Evolutionary conservation across 2,113 vertebrate species (phyloP), one percentile per base, ranked within the genome.

Genomic region (Hassar affinis): DNA sequence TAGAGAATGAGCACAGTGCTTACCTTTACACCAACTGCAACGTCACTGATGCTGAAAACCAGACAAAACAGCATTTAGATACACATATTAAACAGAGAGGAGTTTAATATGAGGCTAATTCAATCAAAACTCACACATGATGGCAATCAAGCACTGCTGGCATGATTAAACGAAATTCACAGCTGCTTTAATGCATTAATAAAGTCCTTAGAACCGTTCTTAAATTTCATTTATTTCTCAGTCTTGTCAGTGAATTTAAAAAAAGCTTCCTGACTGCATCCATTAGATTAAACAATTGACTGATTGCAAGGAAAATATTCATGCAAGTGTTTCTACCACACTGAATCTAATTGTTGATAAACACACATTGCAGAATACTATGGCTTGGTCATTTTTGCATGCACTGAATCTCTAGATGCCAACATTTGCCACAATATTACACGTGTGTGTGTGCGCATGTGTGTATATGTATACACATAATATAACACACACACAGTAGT

Each of bases 11-110:
- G 12, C 17, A 42, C 22, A 80, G 86, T 88, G 86, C 95, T 94
- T 95, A 98, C 97, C 97, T 99, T 99, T 89, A 99, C 96, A 86
- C 97, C 97, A 95, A 98, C 97, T 90, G 96, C 94, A 95, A 98
- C 97, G 91, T 98, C 97, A 92, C 97, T 93, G 91, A 98, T 95
- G 93, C 96, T 95, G 92, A 95, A 86, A 94, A 95, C 64, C 88
- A 10, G 77, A 86, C 61, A 87, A 52, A 45, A 59, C 5, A 57
- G 27, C 2, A n/a, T n/a, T 59, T 6, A 78, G 1, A 14, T 33
- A 52, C 12, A 74, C 1, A 35, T 7, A 6, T 35, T 72, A n/a
- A 75, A 87, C 2, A 22, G 52, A 0, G 10, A 49, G 6, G 0
- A 82, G 75, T 74, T 30, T 1, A 17, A 38, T 47, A 77, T 6